Conservation (phyloP, 2,113 vertebrate genomes). For the Bettongia penicillata region DNA sequence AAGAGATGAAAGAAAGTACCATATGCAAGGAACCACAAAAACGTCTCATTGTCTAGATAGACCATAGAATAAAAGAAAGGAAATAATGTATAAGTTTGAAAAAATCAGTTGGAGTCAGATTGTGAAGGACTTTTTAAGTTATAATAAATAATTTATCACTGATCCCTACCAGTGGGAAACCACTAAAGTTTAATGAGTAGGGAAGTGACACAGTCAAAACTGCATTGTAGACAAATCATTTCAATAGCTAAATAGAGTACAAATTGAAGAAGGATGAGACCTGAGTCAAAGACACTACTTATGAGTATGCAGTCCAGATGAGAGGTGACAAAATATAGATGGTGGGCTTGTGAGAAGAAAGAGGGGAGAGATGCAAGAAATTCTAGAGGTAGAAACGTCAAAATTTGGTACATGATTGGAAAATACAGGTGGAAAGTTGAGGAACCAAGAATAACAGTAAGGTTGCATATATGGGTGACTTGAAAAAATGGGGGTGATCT, state of each 20-base stretch:
- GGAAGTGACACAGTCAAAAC: background rate
- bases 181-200: background rate
- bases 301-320: background rate
- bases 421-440: background rate
- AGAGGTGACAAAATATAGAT: background rate
- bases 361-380: background rate
- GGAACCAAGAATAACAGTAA: background rate
- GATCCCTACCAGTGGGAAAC: background rate
- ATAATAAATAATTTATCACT: background rate
- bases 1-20: background rate
- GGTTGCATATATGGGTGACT: background rate
- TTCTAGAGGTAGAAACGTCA: background rate
- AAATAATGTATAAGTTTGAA: background rate
- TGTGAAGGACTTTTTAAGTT: background rate
- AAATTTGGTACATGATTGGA: background rate
- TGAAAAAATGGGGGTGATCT: background rate
- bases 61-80: background rate
- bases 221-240: background rate
- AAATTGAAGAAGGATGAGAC: background rate
- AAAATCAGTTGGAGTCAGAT: background rate
- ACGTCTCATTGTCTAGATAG: background rate
- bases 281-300: background rate
- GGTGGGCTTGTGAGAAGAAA: background rate
- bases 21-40: background rate
- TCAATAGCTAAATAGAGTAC: background rate